phyloP scores from a whole-genome alignment of 2,797 vertebrate species.

The Xyrichtys novacula region DNA sequence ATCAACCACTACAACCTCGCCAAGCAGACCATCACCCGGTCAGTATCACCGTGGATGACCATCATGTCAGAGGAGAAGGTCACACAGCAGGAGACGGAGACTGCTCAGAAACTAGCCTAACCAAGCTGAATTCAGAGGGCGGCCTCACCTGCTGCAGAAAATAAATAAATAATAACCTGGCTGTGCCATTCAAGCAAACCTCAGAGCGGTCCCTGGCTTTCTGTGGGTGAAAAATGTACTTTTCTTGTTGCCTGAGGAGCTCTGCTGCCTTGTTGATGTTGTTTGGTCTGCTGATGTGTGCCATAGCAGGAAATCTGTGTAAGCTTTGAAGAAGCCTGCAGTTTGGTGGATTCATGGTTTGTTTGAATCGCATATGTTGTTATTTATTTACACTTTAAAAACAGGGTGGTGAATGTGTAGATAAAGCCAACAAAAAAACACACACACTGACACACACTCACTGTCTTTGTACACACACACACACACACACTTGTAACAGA shows the following conservation, averaged over 20 bases:
- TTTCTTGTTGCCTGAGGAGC: constrained; percentile 52
- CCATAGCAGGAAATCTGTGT: constrained; percentile 24
- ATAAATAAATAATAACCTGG: constrained; percentile 68
- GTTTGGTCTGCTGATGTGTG: constrained; percentile 58
- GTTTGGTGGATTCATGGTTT: constrained; percentile 65
- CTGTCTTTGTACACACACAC: constrained; percentile 74
- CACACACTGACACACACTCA: constrained; percentile 31
- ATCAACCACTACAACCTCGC: constrained; percentile 97
- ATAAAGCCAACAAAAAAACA: constrained; percentile 62
- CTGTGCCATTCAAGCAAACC: constrained; percentile 80
- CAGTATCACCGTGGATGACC: constrained; percentile 95
- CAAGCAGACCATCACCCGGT: constrained; percentile 94
- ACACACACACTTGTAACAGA: constrained; percentile 67
- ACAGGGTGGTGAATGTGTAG: constrained; percentile 54
- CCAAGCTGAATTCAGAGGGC: constrained; percentile 29
- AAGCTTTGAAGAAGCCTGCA: constrained; percentile 15
- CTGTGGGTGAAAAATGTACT: constrained; percentile 50
- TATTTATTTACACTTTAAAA: constrained; percentile 74
- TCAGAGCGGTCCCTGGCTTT: constrained; percentile 46
- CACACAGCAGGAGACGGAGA: constrained; percentile 95
- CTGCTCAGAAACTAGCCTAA: constrained; percentile 93
- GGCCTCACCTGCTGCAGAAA: constrained; percentile 46
- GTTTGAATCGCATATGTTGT: constrained; percentile 75
- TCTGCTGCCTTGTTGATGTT: constrained; percentile 56
- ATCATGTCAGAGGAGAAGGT: constrained; percentile 96